Base-by-base conservation (phyloP, 2,797 vertebrate species). In the Microctenopoma steveboyesi region DNA sequence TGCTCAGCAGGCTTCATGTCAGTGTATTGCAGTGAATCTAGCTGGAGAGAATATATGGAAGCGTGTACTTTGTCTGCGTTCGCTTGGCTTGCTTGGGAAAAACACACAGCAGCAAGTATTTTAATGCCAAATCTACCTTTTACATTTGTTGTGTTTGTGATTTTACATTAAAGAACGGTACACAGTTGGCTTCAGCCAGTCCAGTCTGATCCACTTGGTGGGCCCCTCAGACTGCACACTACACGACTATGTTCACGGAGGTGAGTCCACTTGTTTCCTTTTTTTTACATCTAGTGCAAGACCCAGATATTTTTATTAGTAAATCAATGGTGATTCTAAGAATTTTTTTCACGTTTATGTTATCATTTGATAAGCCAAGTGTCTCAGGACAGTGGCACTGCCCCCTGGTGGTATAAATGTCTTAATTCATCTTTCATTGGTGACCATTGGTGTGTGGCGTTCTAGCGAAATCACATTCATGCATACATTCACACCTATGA, bases 191-290 rank as follows among this genome's bases (percentile, higher is more conserved):
- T 97, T 94, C 86, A 99, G 98, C 92, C 97, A 98, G 89, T 98
- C 96, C 74, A 98, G 93, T 88, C 87, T 99, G 92, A 98, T 99
- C 89, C 96, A 98, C 79, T 88, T 99, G 87, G 94, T 99, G 88
- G 96, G 97, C 5, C 97, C 96, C 0, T 97, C 96, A 0, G 98
- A 99, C 91, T 99, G 97, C 91, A 97, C 95, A 0, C 88, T 98
- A 42, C 95, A 95, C 2, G 94, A 95, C 79, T 98, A 95, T 0
- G 96, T 98, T 55, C 95, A 98, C 0, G 97, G 96, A 89, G 98
- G 98, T 99, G 89, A 94, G 95, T 65, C 3, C 39, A 28, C 22
- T 16, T 12, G 1, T 11, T 61, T 43, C 12, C 13, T 37, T 37
- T 40, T 25, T 37, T 63, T 28, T 39, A 5, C 42, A 37, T 48